A percentile compares a stretch with the other conserved stretches of the same genome.
Conservation (phyloP, 92 coral and sea anemone species). For the Zoanthus sansibaricus region DNA sequence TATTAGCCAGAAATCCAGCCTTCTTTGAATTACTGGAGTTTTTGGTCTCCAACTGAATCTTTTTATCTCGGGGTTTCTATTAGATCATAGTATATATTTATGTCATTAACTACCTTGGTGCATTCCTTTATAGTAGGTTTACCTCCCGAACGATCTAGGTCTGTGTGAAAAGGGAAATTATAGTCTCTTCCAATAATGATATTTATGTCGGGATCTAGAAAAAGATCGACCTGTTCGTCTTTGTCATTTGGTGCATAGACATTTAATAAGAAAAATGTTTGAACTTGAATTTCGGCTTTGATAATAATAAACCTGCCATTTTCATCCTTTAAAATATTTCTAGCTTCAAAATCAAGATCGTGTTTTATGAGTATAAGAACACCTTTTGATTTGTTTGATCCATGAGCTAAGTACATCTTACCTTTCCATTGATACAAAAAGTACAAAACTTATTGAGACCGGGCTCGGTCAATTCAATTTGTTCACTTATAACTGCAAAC, state of each 20-base stretch:
- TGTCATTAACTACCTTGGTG: neutral
- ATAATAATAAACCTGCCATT: conserved; percentile 38
- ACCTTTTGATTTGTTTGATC: conserved; percentile 26
- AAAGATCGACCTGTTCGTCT: conserved; percentile 34
- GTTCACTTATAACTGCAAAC: neutral
- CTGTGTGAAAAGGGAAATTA: conserved; percentile 32
- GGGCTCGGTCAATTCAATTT: neutral
- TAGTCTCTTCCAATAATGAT: conserved; percentile 50
- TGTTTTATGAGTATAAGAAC: conserved; percentile 18
- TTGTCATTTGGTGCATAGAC: conserved; percentile 45
- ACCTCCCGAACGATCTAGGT: conserved; percentile 46
- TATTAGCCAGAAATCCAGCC: conserved; percentile 56
- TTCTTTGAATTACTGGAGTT: conserved; percentile 50
- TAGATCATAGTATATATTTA: conserved; percentile 21
- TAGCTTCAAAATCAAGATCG: conserved; percentile 38
- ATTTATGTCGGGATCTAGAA: conserved; percentile 7
- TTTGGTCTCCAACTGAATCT: conserved; percentile 66
- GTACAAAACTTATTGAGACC: neutral
- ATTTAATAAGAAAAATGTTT: conserved; percentile 26
- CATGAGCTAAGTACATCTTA: conserved; percentile 29
- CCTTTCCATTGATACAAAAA: conserved; percentile 42
- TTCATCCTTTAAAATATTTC: conserved; percentile 3
- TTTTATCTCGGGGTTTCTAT: conserved; percentile 47
- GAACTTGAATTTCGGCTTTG: conserved; percentile 6
- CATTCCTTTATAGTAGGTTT: conserved; percentile 21